Conservation (phyloP, 2,888 invertebrate species). For the Agelastica alni region DNA sequence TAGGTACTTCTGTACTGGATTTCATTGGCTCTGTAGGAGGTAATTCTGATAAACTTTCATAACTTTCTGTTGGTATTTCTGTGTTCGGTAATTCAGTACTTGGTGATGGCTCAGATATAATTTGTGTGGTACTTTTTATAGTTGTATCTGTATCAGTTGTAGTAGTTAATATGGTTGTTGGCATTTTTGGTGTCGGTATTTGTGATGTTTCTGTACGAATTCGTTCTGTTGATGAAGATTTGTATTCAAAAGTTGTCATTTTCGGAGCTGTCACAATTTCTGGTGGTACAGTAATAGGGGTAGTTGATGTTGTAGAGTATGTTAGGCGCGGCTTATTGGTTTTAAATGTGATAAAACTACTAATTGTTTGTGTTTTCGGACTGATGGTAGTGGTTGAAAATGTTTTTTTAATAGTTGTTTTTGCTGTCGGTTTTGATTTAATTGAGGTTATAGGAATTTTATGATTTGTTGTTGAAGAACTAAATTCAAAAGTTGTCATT, state of each 20-base stretch:
- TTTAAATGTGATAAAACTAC: too few species aligned
- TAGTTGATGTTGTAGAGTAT: constrained; percentile 1
- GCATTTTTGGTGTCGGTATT: not conserved
- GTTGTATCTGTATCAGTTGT: constrained; percentile 1
- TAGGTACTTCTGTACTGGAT: not conserved
- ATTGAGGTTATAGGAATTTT: constrained; percentile 11
- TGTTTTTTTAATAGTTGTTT: constrained; percentile 5
- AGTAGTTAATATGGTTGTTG: constrained; percentile 4
- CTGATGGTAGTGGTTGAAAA: not conserved
- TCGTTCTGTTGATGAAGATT: not conserved
- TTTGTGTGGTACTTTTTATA: not conserved
- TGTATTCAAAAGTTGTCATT: not conserved
- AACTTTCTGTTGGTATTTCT: not conserved
- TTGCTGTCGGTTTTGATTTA: constrained; percentile 12
- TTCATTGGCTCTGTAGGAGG: not conserved
- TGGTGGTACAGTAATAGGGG: not conserved
- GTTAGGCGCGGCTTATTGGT: too few species aligned
- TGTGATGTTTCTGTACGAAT: not conserved
- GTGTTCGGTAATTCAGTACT: not conserved
- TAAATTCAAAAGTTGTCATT: not conserved
- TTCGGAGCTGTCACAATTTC: not conserved
- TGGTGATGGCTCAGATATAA: not conserved
- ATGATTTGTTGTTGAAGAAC: not conserved
- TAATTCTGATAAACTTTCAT: too few species aligned
- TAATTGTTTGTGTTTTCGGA: not conserved